Percentiles rank a stretch among this genome's conserved stretches.
Evolutionary conservation across 2,888 invertebrate genomes (phyloP).

Genomic region (Metalampra italica): DNA sequence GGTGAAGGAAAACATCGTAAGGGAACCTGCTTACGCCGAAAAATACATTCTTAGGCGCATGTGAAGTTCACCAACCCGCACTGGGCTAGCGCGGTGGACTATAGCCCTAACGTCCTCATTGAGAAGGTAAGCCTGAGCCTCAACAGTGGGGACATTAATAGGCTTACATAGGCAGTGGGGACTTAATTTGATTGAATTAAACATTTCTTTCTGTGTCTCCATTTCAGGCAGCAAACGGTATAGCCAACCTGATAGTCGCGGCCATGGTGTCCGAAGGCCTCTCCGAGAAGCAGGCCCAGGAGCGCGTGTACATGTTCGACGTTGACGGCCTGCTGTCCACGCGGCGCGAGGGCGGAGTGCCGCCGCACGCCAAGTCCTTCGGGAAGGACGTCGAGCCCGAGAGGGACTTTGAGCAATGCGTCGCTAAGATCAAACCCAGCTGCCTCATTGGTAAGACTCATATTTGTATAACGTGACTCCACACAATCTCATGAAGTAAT

Average conservation of each 20-base stretch:
- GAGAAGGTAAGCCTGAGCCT: too few species aligned
- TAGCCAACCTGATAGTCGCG: constrained; percentile 92
- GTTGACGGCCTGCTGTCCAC: constrained; percentile 91
- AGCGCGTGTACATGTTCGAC: constrained; percentile 97
- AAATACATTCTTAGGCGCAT: too few species aligned
- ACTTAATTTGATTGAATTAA: too few species aligned
- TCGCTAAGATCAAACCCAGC: constrained; percentile 91
- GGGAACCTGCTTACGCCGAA: too few species aligned
- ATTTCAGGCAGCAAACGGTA: constrained; percentile 92
- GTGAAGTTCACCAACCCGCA: too few species aligned
- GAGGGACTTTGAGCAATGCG: constrained; percentile 87
- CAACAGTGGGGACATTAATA: too few species aligned
- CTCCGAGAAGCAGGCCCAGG: constrained; percentile 84
- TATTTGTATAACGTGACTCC: background rate
- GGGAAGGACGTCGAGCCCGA: constrained; percentile 89
- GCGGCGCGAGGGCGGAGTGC: constrained; percentile 81
- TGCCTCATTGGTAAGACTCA: constrained; percentile 87
- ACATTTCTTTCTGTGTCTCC: too few species aligned
- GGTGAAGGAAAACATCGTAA: too few species aligned
- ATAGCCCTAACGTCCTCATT: too few species aligned
- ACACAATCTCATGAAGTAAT: too few species aligned
- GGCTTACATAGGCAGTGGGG: too few species aligned
- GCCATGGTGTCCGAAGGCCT: constrained; percentile 89
- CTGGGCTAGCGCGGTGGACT: too few species aligned
- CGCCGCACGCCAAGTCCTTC: constrained; percentile 84